Base-by-base conservation (phyloP, 2,113 vertebrate genomes). In the Semicossyphus pulcher region DNA sequence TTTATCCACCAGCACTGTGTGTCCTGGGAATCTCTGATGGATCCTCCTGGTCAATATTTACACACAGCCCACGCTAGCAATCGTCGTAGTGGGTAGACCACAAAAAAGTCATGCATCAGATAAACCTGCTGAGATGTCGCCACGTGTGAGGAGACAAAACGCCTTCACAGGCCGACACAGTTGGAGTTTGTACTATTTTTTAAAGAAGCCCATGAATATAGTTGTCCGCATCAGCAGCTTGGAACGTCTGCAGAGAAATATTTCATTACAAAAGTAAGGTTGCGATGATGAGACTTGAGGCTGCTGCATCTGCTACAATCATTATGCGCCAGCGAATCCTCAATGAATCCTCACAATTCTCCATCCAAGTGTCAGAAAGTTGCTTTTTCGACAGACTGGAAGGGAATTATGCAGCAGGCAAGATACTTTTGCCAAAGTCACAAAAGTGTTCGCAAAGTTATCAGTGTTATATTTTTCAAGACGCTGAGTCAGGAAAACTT, bases 41-140 rank as follows among this genome's bases (percentile, higher is more conserved):
- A 76, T 80, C 64, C 54, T 70, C 32, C 64, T 31, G 62, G 84
- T 88, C 84, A 85, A 76, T 82, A 80, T 86, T 89, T 83, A 84
- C 83, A 80, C 51, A 28, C 4, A 11, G 47, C 15, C 47, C 53
- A 18, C 10, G 0, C 54, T 63, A 26, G 28, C 31, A 54, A 21
- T 54, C 12, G 49, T 41, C 28, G 18, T 64, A 45, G 18, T 8
- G 49, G 41, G 36, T 10, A 34, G 61, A 76, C 54, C 68, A 34
- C 60, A 54, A 52, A 66, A 56, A 65, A 65, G 25, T 36, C 16
- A 31, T 31, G 48, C 29, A 52, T 75, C 58, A 44, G 36, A 78
- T 57, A 59, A 62, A 81, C 69, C 20, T 75, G 25, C 44, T 23
- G 4, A 8, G 31, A 41, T 14, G 54, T 39, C 15, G 15, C 25